These are phyloP conservation scores for Varecia variegata DNA, from an alignment of 2,797 vertebrate genomes.

Conservation along the genomic window DNA sequence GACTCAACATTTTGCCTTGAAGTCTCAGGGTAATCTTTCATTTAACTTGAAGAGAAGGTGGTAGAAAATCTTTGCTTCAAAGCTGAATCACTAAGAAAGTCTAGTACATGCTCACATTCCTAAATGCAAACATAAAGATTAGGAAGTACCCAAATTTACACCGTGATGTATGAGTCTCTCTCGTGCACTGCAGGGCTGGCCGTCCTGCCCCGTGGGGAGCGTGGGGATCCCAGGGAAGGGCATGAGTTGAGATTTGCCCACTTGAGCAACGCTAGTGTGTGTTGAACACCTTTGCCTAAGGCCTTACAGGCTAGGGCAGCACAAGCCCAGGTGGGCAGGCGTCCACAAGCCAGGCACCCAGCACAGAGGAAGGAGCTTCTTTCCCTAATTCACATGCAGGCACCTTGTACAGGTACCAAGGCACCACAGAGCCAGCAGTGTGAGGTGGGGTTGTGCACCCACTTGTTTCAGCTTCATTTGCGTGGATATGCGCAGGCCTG, in stretches of 20 bases:
- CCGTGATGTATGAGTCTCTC: background rate
- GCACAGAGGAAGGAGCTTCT: background rate
- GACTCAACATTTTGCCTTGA: background rate
- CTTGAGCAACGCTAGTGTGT: background rate
- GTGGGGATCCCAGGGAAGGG: background rate
- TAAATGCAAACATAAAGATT: background rate
- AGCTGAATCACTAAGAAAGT: background rate
- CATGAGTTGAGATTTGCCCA: background rate
- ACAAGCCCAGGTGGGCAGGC: no score
- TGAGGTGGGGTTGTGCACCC: background rate
- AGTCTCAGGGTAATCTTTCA: background rate
- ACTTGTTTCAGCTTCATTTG: background rate
- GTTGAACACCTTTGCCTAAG: background rate
- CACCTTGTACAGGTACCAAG: background rate
- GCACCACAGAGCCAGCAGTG: background rate
- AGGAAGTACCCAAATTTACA: background rate
- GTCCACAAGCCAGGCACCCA: background rate
- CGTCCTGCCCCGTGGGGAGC: rapidly evolving
- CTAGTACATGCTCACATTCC: background rate
- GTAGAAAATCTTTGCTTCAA: background rate
- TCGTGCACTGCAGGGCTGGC: background rate
- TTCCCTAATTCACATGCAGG: background rate
- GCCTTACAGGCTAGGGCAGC: background rate
- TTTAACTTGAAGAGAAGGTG: background rate
- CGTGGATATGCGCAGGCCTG: background rate